Conservation (phyloP, 1,140 invertebrate species). For the Cardiocondyla obscurior region DNA sequence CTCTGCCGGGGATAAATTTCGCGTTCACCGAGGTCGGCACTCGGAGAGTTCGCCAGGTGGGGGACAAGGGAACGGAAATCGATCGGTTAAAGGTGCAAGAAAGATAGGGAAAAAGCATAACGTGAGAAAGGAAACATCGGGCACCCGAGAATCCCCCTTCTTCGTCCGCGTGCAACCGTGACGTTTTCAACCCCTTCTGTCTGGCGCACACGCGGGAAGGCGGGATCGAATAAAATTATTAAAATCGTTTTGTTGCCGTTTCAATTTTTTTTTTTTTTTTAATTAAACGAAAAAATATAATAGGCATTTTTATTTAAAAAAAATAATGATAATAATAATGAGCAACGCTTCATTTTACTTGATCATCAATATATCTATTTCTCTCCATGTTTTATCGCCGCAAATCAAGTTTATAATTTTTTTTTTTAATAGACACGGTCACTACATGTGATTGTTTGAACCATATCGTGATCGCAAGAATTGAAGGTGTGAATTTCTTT, state of each 20-base stretch:
- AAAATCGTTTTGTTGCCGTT: neutral
- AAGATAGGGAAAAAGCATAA: slow-evolving; percentile 46
- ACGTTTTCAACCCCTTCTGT: slow-evolving; percentile 26
- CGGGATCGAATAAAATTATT: slow-evolving; percentile 33
- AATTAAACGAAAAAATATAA: neutral
- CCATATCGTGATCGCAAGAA: neutral
- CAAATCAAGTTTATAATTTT: neutral
- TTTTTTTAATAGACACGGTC: neutral
- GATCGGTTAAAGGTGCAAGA: slow-evolving; percentile 41
- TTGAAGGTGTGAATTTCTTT: neutral
- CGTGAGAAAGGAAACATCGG: slow-evolving; percentile 58
- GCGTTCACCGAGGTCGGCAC: slow-evolving; percentile 29
- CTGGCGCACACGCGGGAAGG: neutral
- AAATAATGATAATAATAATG: neutral
- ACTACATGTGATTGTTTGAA: neutral
- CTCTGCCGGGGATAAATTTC: slow-evolving; percentile 44
- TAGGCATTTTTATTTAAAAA: neutral
- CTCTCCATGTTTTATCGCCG: neutral
- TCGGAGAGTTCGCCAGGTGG: neutral
- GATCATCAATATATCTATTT: neutral
- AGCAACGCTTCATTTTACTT: neutral
- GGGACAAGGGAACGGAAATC: slow-evolving; percentile 31
- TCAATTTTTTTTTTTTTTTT: slow-evolving; percentile 22
- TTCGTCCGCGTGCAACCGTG: neutral
- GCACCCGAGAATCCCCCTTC: neutral